These are phyloP conservation scores for Rhincodon typus DNA, from an alignment of 2,797 vertebrate species.

Conservation along the genomic window DNA sequence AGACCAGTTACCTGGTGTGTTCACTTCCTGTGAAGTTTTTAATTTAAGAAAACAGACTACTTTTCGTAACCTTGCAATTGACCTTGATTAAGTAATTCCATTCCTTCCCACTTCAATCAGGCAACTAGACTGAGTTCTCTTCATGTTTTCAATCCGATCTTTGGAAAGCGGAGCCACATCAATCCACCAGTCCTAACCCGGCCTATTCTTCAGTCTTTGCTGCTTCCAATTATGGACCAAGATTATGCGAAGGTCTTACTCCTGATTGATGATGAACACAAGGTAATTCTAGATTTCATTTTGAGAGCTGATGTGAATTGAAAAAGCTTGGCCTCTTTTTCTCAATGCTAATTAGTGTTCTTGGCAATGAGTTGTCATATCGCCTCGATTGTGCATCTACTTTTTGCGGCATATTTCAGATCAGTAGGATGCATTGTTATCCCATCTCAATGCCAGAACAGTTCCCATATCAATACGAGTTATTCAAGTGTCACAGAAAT, in stretches of 20 bases:
- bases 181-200: conserved; percentile 72
- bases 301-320: background rate
- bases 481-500: background rate
- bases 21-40: background rate
- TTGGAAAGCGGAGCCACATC: conserved; percentile 87
- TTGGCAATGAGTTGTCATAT: background rate
- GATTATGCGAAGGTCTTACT: conserved; percentile 92
- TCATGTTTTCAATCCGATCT: conserved; percentile 94
- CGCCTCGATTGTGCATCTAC: background rate
- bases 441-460: background rate
- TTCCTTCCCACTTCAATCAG: conserved; percentile 50
- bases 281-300: conserved; percentile 61
- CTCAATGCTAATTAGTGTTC: background rate
- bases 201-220: conserved; percentile 81
- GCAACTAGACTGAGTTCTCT: conserved; percentile 76
- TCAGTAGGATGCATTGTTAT: background rate
- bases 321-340: background rate
- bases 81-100: background rate
- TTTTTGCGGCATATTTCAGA: background rate
- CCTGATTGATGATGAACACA: conserved; percentile 83
- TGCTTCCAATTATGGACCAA: conserved; percentile 91
- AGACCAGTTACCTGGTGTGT: background rate
- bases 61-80: background rate
- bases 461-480: background rate
- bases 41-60: background rate